Base-by-base conservation (phyloP, 2,888 invertebrate species). In the Hypena proboscidalis region DNA sequence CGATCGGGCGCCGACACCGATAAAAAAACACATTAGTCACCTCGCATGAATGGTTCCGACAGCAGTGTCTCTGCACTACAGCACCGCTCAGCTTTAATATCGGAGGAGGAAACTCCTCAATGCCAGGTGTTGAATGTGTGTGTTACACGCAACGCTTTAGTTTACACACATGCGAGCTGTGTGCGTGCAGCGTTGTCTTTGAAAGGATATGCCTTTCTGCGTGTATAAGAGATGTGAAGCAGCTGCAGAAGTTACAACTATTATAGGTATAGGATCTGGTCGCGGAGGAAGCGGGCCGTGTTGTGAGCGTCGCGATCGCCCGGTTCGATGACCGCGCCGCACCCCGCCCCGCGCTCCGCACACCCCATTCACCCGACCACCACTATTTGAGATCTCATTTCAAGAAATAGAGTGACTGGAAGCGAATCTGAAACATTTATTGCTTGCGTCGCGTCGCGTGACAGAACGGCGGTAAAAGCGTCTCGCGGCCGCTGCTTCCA, bases 1-100 rank as follows among this genome's bases (percentile, higher is more conserved):
- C 9, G 15, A 5, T 7, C 13, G 22, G 39, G 30, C 37, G 44
- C 49, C 49, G 36, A 11, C 21, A 31, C 33, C 42, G 47, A 61
- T 58, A 49, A 58, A 46, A 40, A 54, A 44, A 47, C 45, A 54
- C 64, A 60, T 63, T 58, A 63, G 33, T 60, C 64, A 58, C 36
- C 43, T 37, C 34, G 45, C 45, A 42, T 58, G 60, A 63, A 58
- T 63, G 60, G 44, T 36, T 37, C 14, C 35, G 50, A 54, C 60
- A 63, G 40, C 22, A 39, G 38, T 17, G 39, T 34, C 2, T 11
- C 14, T 17, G 14, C 15, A 17, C 36, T 22, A 30, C 37, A 29
- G 14, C 3, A 19, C 19, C 13, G 15, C 37, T 30, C 14, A 8
- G 29, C 27, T 29, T 21, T 36, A 26, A 17, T 13, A 6, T 8